These are phyloP conservation scores for Oryzias celebensis DNA, from an alignment of 2,113 vertebrate species.

Conservation along the genomic window DNA sequence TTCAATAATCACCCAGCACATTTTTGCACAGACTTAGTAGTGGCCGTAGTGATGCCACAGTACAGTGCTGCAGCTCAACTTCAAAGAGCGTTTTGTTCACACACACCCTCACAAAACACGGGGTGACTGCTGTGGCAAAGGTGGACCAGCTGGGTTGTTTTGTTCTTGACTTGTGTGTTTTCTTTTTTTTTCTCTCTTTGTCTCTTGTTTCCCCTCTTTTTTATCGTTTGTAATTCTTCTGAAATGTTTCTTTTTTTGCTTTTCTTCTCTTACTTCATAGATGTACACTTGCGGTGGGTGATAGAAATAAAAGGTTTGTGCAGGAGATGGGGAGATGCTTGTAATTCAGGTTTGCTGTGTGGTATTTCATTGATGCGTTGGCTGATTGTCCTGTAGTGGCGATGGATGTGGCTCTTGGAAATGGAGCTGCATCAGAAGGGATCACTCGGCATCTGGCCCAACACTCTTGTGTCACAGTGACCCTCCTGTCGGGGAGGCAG, in stretches of 20 bases:
- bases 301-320: slow-evolving; percentile 29
- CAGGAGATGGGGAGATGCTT: slow-evolving; percentile 35
- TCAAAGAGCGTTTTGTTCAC: slow-evolving; percentile 80
- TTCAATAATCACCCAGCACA: slow-evolving; percentile 73
- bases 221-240: slow-evolving; percentile 51
- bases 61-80: slow-evolving; percentile 74
- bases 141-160: slow-evolving; percentile 76
- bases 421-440: slow-evolving; percentile 70
- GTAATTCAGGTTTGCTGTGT: slow-evolving; percentile 63
- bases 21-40: slow-evolving; percentile 79
- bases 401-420: slow-evolving; percentile 77
- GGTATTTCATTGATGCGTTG: slow-evolving; percentile 56
- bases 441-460: slow-evolving; percentile 80
- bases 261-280: slow-evolving; percentile 48
- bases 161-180: slow-evolving; percentile 66
- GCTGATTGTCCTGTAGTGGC: slow-evolving; percentile 59
- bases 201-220: slow-evolving; percentile 33
- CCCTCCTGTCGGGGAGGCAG: slow-evolving; percentile 73
- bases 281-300: slow-evolving; percentile 69
- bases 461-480: slow-evolving; percentile 80
- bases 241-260: slow-evolving; percentile 15
- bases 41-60: slow-evolving; percentile 79
- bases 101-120: slow-evolving; percentile 69
- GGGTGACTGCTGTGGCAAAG: slow-evolving; percentile 75
- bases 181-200: slow-evolving; percentile 18